These are phyloP conservation scores for Sorex maritimensis DNA, from an alignment of 2,797 vertebrate species.

Conservation along the genomic window DNA sequence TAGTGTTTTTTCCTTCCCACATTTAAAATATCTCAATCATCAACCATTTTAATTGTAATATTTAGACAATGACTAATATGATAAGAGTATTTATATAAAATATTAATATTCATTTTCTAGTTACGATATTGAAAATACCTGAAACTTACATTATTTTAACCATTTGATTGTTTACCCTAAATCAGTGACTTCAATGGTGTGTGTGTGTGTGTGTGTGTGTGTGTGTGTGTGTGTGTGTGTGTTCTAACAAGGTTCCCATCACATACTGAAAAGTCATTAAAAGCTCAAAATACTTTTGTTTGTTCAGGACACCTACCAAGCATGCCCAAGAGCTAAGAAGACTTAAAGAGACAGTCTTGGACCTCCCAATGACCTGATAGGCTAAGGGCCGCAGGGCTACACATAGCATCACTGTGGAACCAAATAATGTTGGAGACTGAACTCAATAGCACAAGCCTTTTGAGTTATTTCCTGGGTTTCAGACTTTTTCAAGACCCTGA, in stretches of 20 bases:
- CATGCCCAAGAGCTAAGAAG: too few species aligned
- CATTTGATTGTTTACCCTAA: background rate
- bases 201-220: too few species aligned
- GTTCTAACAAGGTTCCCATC: background rate
- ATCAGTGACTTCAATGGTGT: background rate
- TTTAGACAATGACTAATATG: background rate
- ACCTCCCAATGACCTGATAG: too few species aligned
- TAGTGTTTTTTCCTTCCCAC: too few species aligned
- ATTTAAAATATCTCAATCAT: background rate
- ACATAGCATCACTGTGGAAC: too few species aligned
- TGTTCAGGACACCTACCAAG: background rate
- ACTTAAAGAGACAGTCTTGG: too few species aligned
- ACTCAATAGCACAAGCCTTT: too few species aligned
- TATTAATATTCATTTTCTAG: background rate
- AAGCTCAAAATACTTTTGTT: background rate
- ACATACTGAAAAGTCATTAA: background rate
- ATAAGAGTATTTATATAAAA: background rate
- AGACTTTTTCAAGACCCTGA: too few species aligned
- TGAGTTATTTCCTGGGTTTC: too few species aligned
- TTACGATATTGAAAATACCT: background rate
- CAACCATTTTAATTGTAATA: slow-evolving; percentile 23
- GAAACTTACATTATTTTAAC: background rate
- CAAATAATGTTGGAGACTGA: too few species aligned
- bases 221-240: too few species aligned
- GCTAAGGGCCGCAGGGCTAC: too few species aligned